Evolutionary conservation across 2,113 vertebrate genomes (phyloP), one percentile per base, ranked within the genome.

Genomic region (Chloroceryle aenea): DNA sequence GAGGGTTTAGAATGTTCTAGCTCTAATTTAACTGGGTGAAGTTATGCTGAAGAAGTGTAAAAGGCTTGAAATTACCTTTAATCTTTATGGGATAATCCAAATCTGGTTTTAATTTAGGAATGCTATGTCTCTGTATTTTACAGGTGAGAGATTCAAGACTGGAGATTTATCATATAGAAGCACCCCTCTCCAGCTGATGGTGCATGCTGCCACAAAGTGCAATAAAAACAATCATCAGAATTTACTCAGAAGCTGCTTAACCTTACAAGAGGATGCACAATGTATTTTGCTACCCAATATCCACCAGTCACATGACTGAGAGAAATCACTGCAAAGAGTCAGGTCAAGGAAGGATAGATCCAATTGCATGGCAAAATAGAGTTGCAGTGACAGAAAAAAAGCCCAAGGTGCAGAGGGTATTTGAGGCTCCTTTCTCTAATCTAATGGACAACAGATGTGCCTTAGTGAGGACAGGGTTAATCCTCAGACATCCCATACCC

Each of bases 361-460:
- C 40, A 43, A 8, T 36, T 82, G 67, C 36, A n/a, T 50, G 27
- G 17, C 61, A 90, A 69, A 81, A 15, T 34, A 77, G 71, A 47
- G 29, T 20, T 71, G 45, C 48, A 53, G 9, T 4, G 2, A 22
- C 26, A 85, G n/a, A 78, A 5, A 72, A 76, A 94, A 85, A 81
- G 17, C 15, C 48, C 1, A 16, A 88, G 74, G 77, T 92, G 42
- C 58, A 78, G 71, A 76, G 50, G 38, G 36, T 64, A 71, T 85
- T 43, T 90, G 90, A 86, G 40, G 76, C 19, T 85, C 66, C 83
- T 86, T 94, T 92, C 82, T 96, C 47, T 62, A 45, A 68, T 62
- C 58, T 90, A 85, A 89, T 52, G 62, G 62, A 71, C 66, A 93
- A 56, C 92, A 96, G 85, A 93, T 90, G 93, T 93, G 79, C 40